Conservation (phyloP, 2,888 invertebrate species). For the Meliscaeva auricollis region DNA sequence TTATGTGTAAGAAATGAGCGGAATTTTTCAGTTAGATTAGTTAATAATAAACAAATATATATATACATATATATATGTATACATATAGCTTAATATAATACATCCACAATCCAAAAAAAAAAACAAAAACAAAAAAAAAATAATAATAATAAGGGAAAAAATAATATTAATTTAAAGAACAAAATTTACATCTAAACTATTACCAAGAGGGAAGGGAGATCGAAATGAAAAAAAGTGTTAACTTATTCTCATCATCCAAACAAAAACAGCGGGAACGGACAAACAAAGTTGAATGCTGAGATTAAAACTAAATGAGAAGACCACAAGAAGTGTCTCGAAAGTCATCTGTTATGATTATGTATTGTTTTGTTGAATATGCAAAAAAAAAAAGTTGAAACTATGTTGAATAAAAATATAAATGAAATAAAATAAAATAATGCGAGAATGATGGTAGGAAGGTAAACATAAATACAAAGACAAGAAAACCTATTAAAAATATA, state of each 20-base stretch:
- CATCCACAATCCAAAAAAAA: conserved; percentile 45
- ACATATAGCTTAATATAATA: conserved; percentile 39
- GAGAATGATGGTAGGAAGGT: conserved; percentile 65
- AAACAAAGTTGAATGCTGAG: conserved; percentile 54
- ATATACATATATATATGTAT: conserved; percentile 13
- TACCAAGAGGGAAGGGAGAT: conserved; percentile 39
- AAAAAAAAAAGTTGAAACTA: conserved; percentile 64
- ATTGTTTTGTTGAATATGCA: conserved; percentile 72
- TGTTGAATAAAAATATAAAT: conserved; percentile 47
- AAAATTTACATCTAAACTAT: conserved; percentile 47
- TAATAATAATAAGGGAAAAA: conserved; percentile 7
- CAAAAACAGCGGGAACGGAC: conserved; percentile 40
- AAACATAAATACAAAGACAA: conserved; percentile 70
- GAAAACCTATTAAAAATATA: conserved; percentile 77
- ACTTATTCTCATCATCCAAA: conserved; percentile 53
- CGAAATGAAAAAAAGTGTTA: conserved; percentile 39
- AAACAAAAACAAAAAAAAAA: conserved; percentile 7
- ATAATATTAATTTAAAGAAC: conserved; percentile 30
- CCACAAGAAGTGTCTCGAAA: conserved; percentile 57
- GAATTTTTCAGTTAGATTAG: conserved; percentile 69
- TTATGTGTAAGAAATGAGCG: conserved; percentile 54
- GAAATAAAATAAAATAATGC: conserved; percentile 38
- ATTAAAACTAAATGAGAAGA: conserved; percentile 51
- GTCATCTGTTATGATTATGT: conserved; percentile 71
- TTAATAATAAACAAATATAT: conserved; percentile 40